phyloP scores from a whole-genome alignment of 2,797 vertebrate species.

The Holocentrus rufus region DNA sequence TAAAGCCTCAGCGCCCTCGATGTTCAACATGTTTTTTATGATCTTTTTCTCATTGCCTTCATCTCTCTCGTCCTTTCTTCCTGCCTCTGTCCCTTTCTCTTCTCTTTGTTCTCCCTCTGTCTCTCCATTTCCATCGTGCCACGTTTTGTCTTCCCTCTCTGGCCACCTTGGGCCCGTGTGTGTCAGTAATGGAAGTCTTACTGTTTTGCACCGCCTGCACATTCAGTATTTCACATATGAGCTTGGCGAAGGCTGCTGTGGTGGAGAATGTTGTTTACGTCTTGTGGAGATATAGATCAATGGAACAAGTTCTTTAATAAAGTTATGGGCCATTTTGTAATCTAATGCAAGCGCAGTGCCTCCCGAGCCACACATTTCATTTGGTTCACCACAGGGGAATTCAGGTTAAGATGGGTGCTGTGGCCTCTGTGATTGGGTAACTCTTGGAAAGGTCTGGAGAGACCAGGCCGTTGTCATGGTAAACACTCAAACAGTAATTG shows the following conservation, averaged over 20 bases:
- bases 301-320: slow-evolving; percentile 56
- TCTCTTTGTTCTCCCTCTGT: neutral
- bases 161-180: slow-evolving; percentile 10
- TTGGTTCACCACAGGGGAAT: slow-evolving; percentile 17
- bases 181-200: slow-evolving; percentile 5
- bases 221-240: slow-evolving; percentile 36
- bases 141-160: slow-evolving; percentile 5
- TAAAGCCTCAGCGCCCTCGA: neutral
- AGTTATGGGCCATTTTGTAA: slow-evolving; percentile 48
- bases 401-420: neutral
- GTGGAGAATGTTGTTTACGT: slow-evolving; percentile 48
- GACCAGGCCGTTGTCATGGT: slow-evolving; percentile 35
- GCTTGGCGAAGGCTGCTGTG: slow-evolving; percentile 17
- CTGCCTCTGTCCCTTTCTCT: neutral
- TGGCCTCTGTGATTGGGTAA: slow-evolving; percentile 20
- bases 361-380: slow-evolving; percentile 8
- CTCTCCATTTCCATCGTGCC: neutral
- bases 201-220: slow-evolving; percentile 8
- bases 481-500: slow-evolving; percentile 48
- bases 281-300: slow-evolving; percentile 43
- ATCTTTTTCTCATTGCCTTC: slow-evolving; percentile 2
- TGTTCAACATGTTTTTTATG: neutral
- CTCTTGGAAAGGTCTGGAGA: slow-evolving; percentile 15
- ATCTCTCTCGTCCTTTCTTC: neutral
- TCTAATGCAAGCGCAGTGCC: slow-evolving; percentile 9